Conservation (phyloP, 1,140 invertebrate genomes). For the Drosophila grimshawi region DNA sequence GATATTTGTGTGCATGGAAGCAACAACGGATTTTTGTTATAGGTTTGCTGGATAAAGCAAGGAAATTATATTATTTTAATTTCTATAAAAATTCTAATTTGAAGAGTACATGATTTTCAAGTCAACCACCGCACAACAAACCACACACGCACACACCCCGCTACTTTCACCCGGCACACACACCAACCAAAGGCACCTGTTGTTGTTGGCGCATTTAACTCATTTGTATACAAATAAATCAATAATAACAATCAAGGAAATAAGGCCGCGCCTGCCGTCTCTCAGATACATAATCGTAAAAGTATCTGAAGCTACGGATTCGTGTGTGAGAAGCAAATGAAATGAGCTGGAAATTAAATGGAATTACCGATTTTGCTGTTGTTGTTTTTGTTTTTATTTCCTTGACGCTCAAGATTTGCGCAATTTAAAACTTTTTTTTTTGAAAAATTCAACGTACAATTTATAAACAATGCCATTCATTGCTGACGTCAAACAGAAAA, state of each 20-base stretch:
- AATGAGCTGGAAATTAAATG: conserved; percentile 36
- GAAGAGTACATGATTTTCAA: neutral
- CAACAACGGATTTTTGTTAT: neutral
- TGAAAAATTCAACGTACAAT: conserved; percentile 1
- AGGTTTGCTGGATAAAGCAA: neutral
- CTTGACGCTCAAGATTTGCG: conserved; percentile 32
- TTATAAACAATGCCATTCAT: conserved; percentile 43
- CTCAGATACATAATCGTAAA: conserved; percentile 16
- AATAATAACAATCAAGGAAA: conserved; percentile 48
- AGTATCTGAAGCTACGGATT: conserved; percentile 2
- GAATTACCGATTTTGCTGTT: conserved; percentile 10
- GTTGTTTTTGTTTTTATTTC: conserved; percentile 25
- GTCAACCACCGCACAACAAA: too few species aligned
- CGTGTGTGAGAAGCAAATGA: conserved; percentile 29
- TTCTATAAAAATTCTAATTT: too few species aligned
- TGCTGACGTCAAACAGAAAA: conserved; percentile 69
- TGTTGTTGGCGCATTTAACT: neutral
- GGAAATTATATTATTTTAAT: neutral
- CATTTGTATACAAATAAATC: conserved; percentile 36
- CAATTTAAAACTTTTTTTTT: conserved; percentile 1
- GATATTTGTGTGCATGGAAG: conserved; percentile 14
- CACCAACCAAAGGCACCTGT: too few species aligned
- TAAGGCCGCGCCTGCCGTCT: conserved; percentile 14
- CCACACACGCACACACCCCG: neutral
- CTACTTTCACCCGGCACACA: neutral